Base-by-base conservation (phyloP, 2,888 invertebrate species). In the Elgonia sp. region DNA sequence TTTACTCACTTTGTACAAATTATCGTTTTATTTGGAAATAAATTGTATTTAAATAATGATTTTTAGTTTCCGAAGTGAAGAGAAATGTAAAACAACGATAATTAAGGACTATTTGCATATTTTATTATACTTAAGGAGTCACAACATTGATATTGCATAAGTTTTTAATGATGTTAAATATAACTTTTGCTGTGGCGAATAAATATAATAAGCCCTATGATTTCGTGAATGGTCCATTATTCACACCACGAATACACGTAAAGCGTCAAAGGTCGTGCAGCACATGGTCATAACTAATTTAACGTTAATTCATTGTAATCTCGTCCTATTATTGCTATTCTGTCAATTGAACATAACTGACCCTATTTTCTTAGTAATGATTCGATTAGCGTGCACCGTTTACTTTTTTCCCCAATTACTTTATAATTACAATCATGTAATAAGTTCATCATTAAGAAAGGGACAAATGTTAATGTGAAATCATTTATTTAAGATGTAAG, bases 241-340 rank as follows among this genome's bases (percentile, higher is more conserved):
- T 81, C 86, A 65, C 86, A 86, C 81, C 65, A 77, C 57, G 63
- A 85, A 67, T 77, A 65, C 63, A 72, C 65, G 70, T 42, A 79
- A 67, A 62, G 53, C n/a, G 83, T 73, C 85, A 83, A 63, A 88
- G 88, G 88, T 85, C 79, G 50, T 29, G 29, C 67, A 75, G 82
- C 55, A 85, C 92, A 87, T 91, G 92, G 91, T 93, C 93, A 93
- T 92, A 93, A 93, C 91, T 93, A 93, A 93, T 94, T 94, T 90
- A 90, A 91, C 91, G 89, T 93, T 94, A 93, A 94, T 94, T 94
- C 92, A 93, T 93, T 91, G 92, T 91, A 93, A 93, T 93, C 92
- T 91, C 91, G 89, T 88, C 89, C 91, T 91, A 92, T 93, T 92
- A 92, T 92, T 92, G 91, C 89, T 86, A 89, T 89, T 89, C 69